Evolutionary conservation across 2,113 vertebrate species (phyloP), one percentile per base, ranked within the genome.

Genomic region (Fulmarus glacialis): DNA sequence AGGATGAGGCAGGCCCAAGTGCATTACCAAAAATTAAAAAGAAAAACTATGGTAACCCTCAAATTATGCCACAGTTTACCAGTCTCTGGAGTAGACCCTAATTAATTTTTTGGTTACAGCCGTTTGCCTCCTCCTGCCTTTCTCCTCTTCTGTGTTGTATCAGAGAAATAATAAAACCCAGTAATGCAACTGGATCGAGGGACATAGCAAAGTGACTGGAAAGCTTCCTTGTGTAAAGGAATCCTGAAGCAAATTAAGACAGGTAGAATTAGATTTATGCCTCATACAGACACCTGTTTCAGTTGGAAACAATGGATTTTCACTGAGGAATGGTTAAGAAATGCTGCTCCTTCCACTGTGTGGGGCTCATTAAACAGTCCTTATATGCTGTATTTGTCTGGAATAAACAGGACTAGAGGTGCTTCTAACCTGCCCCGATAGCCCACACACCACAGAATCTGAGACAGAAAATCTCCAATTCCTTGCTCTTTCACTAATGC

Each of bases 1-100:
- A 52, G 8, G 14, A 40, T 64, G 19, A 67, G 0, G 0, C 42
- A 53, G 6, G 6, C 15, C 7, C 4, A 43, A 74, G 11, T 8
- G 6, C 6, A 27, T 59, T 60, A 43, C 2, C 11, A 8, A 52
- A 82, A 80, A 52, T 29, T 30, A n/a, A 59, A 60, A n/a, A 34
- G 4, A 36, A 81, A 68, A 80, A 9, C 3, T 75, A 4, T 38
- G 9, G 4, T 56, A 59, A 36, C 2, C 8, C 34, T 68, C 18
- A 85, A 82, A 52, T 71, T 87, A 45, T 58, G 18, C 9, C 43
- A 45, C 15, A 38, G 7, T 87, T 80, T 92, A 47, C 32, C 45
- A 48, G 15, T 38, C n/a, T 83, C 11, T 79, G n/a, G 9, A 92
- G 15, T n/a, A 71, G 36, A 55, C 11, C 3, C 3, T 14, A 50